Evolutionary conservation across 2,888 invertebrate species (phyloP).

Genomic region (Drosophila rubida): DNA sequence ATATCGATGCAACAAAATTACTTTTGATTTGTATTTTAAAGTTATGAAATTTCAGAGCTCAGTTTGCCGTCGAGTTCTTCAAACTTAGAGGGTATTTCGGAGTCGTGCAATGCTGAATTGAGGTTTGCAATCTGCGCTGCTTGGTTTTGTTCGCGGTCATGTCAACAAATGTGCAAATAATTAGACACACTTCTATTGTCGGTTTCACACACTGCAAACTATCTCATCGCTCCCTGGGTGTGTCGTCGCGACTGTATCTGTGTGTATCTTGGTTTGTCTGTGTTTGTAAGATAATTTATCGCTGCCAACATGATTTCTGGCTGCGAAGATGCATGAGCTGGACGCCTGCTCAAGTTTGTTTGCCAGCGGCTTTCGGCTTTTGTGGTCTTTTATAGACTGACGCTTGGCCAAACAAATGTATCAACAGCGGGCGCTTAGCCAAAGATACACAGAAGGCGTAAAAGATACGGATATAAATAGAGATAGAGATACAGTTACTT

Average conservation of each 20-base stretch:
- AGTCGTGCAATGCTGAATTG: background rate
- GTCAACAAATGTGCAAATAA: constrained; percentile 44
- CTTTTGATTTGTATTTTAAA: no score
- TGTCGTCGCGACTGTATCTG: constrained; percentile 7
- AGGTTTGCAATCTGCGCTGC: background rate
- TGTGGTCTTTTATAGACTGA: constrained; percentile 40
- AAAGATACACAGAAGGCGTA: constrained; percentile 11
- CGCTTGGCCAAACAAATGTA: constrained; percentile 30
- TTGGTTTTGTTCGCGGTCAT: constrained; percentile 29
- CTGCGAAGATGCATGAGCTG: constrained; percentile 27
- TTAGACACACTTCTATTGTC: constrained; percentile 16
- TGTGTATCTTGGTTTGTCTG: constrained; percentile 12
- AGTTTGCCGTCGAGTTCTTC: no score
- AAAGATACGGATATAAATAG: constrained; percentile 26
- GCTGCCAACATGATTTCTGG: constrained; percentile 35
- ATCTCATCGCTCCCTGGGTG: constrained; percentile 9
- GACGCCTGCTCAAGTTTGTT: constrained; percentile 26
- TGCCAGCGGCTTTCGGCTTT: constrained; percentile 38
- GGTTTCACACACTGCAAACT: constrained; percentile 32
- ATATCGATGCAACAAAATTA: no score
- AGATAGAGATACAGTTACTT: constrained; percentile 17
- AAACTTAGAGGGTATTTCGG: constrained; percentile 21
- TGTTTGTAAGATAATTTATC: constrained; percentile 35
- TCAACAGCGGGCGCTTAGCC: background rate
- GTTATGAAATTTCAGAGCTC: no score